Base-by-base conservation (phyloP, 2,888 invertebrate species). In the Drosophila quasianomalipes region DNA sequence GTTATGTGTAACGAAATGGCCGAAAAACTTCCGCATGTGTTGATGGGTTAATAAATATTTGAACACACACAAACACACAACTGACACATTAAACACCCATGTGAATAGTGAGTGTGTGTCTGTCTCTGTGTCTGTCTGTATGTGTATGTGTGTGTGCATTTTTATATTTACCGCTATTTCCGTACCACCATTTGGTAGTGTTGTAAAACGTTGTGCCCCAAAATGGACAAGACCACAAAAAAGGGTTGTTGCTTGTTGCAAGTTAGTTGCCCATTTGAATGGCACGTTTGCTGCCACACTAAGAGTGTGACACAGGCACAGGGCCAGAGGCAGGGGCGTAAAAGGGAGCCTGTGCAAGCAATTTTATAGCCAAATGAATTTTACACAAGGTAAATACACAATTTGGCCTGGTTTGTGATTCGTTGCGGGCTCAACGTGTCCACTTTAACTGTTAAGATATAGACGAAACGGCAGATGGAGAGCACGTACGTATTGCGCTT, bases 41-140 rank as follows among this genome's bases (percentile, higher is more conserved):
- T 92, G 91, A 92, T 92, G 92, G 91, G 90, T 92, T 92, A 91
- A 92, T 92, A 92, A 92, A 92, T 92, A 92, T 92, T 92, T 92
- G 83, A 92, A 73, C 90, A 81, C 80, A 80, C 71, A 68, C 64
- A 54, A 33, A 63, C 28, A 65, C 57, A 52, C 62, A 54, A 54
- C 55, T 41, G 44, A 52, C 68, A 70, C 76, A 70, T 80, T 75
- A 62, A 70, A 74, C 67, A 67, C 57, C 59, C 62, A 19, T 61
- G 41, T 41, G 41, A 41, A 41, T 41, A 41, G 55, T 70, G 67
- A 62, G 31, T 62, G 41, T 63, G 70, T 84, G 74, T 74, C 22
- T 22, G 22, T 22, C 22, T 22, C 22, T 60, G 66, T 83, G 70
- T 84, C 72, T 74, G 35, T 14, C n/a, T n/a, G 6, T 35, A 4